Conservation (phyloP, 1,140 invertebrate genomes). For the Rhagoletis pomonella region DNA sequence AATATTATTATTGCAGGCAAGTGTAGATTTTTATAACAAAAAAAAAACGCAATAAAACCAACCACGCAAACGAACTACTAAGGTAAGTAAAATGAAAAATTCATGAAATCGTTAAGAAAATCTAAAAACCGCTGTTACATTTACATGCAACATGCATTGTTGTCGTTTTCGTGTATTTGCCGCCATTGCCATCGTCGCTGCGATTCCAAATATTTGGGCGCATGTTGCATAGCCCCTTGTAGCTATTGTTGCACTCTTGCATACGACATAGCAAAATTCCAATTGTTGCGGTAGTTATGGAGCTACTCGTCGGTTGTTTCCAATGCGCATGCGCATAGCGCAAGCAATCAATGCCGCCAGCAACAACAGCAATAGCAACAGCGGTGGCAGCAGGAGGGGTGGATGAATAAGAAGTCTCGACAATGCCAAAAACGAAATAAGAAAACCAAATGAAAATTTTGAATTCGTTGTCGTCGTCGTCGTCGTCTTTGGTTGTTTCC, state of each 20-base stretch:
- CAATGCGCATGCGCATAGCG: conserved; percentile 14
- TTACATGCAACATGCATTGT: conserved; percentile 38
- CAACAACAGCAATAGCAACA: not conserved
- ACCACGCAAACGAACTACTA: not conserved
- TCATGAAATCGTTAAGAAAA: conserved; percentile 41
- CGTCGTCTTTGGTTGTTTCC: not conserved
- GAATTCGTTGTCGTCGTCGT: not conserved
- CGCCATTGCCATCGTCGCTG: not conserved
- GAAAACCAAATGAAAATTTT: not conserved
- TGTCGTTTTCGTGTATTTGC: not conserved
- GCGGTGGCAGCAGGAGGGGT: not conserved
- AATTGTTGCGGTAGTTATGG: not conserved
- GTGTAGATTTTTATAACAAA: not conserved
- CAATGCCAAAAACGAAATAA: not conserved
- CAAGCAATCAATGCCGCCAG: not conserved
- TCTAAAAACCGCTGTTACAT: conserved; percentile 42
- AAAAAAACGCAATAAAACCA: not conserved
- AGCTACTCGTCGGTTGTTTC: not conserved
- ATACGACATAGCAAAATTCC: conserved; percentile 37
- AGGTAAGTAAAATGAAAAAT: not conserved
- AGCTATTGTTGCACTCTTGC: conserved; percentile 1
- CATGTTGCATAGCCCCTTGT: conserved; percentile 41
- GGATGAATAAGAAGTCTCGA: not conserved
- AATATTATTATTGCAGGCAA: not conserved
- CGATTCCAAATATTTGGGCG: conserved; percentile 39